Base-by-base conservation (phyloP, 2,888 invertebrate genomes). In the Bombyx huttoni region DNA sequence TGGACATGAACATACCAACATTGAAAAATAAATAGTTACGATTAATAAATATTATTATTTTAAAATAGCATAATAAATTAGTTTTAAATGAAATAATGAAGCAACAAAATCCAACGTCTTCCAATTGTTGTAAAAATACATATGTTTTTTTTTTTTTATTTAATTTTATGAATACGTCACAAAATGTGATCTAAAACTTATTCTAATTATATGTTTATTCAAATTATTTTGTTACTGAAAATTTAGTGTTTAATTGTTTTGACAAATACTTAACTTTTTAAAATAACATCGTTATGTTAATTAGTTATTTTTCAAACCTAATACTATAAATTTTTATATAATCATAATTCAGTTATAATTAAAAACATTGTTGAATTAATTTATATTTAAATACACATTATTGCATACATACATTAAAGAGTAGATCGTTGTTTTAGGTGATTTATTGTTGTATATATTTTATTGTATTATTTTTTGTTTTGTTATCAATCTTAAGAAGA, bases 101-200 rank as follows among this genome's bases (percentile, higher is more conserved):
- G 67, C 81, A 73, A 75, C 79, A 78, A 77, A 78, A 78, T 82
- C 77, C 56, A 65, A 70, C 62, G 82, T 83, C 82, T 81, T 82
- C 82, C 82, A 78, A 66, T 62, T 54, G 60, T 70, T 67, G 51
- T 51, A 40, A 46, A 49, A 47, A 50, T 73, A 67, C 62, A 59
- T 61, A 52, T 57, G 2, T 10, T 10, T 40, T 10, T 8, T 40
- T 40, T 65, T 40, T 10, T 5, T 40, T 10, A 1, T 40, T 40
- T 65, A 65, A 70, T 62, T 63, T 65, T 64, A 59, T 68, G 67
- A 60, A 63, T 62, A 54, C 46, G 65, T 66, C 65, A 66, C 65
- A 66, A 66, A 61, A 52, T 54, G 47, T 51, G 46, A 47, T 48
- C 34, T 50, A 55, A 57, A 58, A 55, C 52, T 57, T 56, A 56